Base-by-base conservation (phyloP, 2,113 vertebrate species). In the Cebus imitator region DNA sequence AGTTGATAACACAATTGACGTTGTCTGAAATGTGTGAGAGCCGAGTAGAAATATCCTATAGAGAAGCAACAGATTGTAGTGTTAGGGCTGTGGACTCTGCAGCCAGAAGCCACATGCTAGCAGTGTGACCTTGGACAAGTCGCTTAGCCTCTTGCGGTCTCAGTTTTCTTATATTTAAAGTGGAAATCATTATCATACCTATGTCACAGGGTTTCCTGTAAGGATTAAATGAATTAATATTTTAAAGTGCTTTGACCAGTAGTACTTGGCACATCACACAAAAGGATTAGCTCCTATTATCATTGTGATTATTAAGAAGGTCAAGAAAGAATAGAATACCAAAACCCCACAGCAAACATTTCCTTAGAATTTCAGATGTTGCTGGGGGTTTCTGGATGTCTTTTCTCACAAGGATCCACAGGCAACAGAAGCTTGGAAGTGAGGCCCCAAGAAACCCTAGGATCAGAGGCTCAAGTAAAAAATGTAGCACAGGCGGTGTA, bases 11-110 rank as follows among this genome's bases (percentile, higher is more conserved):
- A 96, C 76, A 76, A 32, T 92, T 95, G 92, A 98, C 97, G 21
- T 98, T 97, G 96, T 96, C 93, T 95, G 97, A 97, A 90, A 98
- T 98, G 92, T 96, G 90, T 10, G 96, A 95, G 58, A 98, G 97
- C 87, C 97, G 96, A 32, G 84, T 90, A 87, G 98, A 97, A 92
- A 98, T 98, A 72, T 94, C 96, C 98, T 98, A 20, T 14, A 84
- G 25, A 84, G 82, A 91, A 52, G 50, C 27, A 94, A 70, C 72
- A 96, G 73, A 85, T 66, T 52, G 23, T 21, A 80, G 27, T 40
- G 6, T 97, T 75, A 95, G 43, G 40, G 8, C 20, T 55, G 12
- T 37, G 70, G 66, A 48, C 48, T 72, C 32, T 72, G 37, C 30
- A 58, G 8, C 64, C 40, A 52, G 68, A 48, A 45, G 23, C 40